Evolutionary conservation across 2,113 vertebrate species (phyloP).

Genomic region (Chloroceryle aenea): DNA sequence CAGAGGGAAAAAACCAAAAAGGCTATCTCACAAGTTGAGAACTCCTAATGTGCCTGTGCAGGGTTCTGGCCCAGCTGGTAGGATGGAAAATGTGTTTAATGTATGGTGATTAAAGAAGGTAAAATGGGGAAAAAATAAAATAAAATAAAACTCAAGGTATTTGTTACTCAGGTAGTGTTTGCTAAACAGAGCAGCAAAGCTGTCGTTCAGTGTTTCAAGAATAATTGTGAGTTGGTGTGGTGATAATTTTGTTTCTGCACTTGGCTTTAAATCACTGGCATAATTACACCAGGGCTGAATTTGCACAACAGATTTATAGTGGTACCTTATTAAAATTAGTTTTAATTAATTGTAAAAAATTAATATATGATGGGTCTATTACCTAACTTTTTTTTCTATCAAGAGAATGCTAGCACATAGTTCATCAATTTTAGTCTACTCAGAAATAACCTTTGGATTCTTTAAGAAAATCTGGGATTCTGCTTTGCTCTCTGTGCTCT

Average conservation of each 20-base stretch:
- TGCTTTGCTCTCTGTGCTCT: not conserved
- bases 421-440: not conserved
- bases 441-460: not conserved
- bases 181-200: conserved; percentile 32
- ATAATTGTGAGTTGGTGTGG: not conserved
- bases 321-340: not conserved
- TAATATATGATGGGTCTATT: not conserved
- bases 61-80: not conserved
- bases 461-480: not conserved
- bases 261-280: not conserved
- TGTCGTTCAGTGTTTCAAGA: not conserved
- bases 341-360: not conserved
- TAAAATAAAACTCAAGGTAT: not conserved
- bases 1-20: not conserved
- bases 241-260: conserved; percentile 17
- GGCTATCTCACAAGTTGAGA: not conserved
- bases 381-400: not conserved
- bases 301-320: conserved; percentile 22
- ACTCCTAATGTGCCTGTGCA: not conserved
- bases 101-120: conserved; percentile 2
- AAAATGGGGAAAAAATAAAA: not conserved
- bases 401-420: not conserved
- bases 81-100: not conserved
- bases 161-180: conserved; percentile 26
- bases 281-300: not conserved